Evolutionary conservation across 1,140 invertebrate species (phyloP), one percentile per base, ranked within the genome.

Genomic region (Drosophila mauritiana): DNA sequence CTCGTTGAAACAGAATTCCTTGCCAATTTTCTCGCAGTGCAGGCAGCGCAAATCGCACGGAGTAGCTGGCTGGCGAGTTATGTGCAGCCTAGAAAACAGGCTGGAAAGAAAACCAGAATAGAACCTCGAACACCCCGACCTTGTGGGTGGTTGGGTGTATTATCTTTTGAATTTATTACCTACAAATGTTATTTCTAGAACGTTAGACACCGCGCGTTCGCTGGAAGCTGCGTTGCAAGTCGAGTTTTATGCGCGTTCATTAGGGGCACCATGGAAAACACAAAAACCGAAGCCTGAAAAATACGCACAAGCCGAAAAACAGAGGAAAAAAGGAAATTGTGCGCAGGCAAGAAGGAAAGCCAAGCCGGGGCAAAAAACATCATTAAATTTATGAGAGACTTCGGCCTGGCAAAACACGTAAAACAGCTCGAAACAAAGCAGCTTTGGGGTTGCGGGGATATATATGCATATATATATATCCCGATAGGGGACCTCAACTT

Each of bases 131-230:
- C 51, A 27, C 7, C 25, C 25, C 42, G 53, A 43, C 43, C 70
- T 73, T 62, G 83, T 88, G 83, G 83, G 83, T 86, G 20, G 20
- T 2, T 22, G 20, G 20, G 25, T 27, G 83, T 86, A 86, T 86
- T 86, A 86, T 86, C 83, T 86, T 88, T 86, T 82, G 83, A 86
- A 86, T 86, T 86, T 86, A 86, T 86, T 86, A 88, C 83, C 83
- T 73, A 88, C 83, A 86, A 86, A 86, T 86, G 83, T 86, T 86
- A 86, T 86, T 86, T 86, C 83, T 86, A 82, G 83, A 82, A 83
- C 83, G 83, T 86, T 86, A 88, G 83, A 88, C 83, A 75, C 75
- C 51, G 49, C 39, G 20, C 20, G 13, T 25, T 42, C 12, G 40
- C 27, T 36, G 40, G 57, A 40, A 36, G 54, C 55, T 57, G 48